These are phyloP conservation scores for Carettochelys insculpta DNA, from an alignment of 2,113 vertebrate genomes.

Conservation along the genomic window DNA sequence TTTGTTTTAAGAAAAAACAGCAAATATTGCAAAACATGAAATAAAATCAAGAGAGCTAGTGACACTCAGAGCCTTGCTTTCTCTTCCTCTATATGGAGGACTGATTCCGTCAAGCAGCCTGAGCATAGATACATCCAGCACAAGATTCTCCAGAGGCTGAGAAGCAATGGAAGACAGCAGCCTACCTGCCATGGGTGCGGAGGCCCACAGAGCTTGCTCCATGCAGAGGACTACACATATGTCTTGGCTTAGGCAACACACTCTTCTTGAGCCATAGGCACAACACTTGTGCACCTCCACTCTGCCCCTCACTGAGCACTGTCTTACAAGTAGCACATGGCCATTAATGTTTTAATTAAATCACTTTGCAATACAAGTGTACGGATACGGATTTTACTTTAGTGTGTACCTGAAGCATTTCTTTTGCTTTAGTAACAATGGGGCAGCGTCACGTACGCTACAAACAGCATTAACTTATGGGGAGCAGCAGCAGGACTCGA, in stretches of 20 bases:
- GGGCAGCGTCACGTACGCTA: not conserved
- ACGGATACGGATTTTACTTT: not conserved
- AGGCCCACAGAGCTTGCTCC: not conserved
- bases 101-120: not conserved
- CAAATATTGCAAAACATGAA: not conserved
- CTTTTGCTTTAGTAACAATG: not conserved
- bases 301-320: not conserved
- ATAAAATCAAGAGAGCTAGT: not conserved
- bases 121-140: not conserved
- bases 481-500: not conserved
- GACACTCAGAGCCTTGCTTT: not conserved
- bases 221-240: not conserved
- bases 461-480: not conserved
- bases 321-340: not conserved
- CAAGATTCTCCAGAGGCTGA: not conserved
- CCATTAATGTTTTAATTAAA: not conserved
- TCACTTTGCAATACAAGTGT: not conserved
- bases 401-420: not conserved
- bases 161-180: not conserved
- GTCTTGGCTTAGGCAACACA: not conserved
- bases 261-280: not conserved
- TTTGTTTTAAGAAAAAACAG: not conserved
- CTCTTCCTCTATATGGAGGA: not conserved
- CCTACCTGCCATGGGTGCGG: not conserved
- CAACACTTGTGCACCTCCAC: not conserved